These are phyloP conservation scores for Borostomias antarcticus DNA, from an alignment of 2,797 vertebrate species.

Conservation along the genomic window DNA sequence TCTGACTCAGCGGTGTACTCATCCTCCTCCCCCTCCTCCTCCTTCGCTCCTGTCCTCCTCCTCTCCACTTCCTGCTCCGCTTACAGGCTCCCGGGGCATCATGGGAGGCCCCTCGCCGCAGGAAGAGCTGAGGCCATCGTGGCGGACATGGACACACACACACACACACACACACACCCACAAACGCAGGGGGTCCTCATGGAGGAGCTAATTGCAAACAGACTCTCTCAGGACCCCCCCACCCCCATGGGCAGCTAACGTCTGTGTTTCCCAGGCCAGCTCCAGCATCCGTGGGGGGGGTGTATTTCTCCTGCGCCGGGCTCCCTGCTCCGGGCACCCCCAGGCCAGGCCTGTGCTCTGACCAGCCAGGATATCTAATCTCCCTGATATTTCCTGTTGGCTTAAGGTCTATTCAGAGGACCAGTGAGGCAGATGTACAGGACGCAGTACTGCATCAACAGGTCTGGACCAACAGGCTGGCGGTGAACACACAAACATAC, in stretches of 20 bases:
- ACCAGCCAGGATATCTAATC: conserved; percentile 59
- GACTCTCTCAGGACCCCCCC: too few relatives aligned
- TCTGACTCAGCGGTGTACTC: conserved; percentile 47
- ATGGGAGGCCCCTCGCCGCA: not conserved
- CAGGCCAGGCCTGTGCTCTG: conserved; percentile 4
- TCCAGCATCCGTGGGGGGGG: too few relatives aligned
- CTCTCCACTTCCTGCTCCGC: not conserved
- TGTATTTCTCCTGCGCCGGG: too few relatives aligned
- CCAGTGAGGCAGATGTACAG: not conserved
- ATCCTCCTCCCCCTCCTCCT: not conserved
- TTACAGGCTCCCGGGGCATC: not conserved
- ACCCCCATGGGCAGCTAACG: too few relatives aligned
- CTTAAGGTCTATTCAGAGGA: conserved; percentile 48
- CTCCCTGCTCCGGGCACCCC: too few relatives aligned
- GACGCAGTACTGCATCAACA: conserved; percentile 24
- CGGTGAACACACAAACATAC: conserved; percentile 24
- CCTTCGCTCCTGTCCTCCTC: conserved; percentile 26
- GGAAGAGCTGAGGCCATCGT: not conserved
- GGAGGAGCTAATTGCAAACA: too few relatives aligned
- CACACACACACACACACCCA: conserved; percentile 20
- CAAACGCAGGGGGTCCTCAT: too few relatives aligned
- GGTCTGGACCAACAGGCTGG: too few relatives aligned
- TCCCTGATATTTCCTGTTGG: conserved; percentile 67
- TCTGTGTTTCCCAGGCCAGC: too few relatives aligned
- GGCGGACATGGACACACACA: conserved; percentile 2